Evolutionary conservation across 2,888 invertebrate genomes (phyloP).

Genomic region (Azorinus chamasolen): DNA sequence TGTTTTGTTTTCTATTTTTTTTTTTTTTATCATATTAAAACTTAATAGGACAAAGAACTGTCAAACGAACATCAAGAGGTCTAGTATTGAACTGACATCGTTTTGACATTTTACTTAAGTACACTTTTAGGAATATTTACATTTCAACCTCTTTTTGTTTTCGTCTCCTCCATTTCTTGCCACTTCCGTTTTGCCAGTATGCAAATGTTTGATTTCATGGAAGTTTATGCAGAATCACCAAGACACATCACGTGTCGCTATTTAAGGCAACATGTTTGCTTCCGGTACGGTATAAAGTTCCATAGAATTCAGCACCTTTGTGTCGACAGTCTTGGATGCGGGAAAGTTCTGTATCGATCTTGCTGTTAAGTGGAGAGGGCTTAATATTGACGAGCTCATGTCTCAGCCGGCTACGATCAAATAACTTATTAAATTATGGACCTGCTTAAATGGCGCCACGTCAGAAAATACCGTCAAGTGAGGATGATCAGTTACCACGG

Average conservation of each 20-base stretch:
- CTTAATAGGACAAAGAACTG: slow-evolving; percentile 40
- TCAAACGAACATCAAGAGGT: slow-evolving; percentile 42
- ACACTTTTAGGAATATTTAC: slow-evolving; percentile 42
- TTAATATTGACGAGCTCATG: slow-evolving; percentile 4
- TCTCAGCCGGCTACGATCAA: background rate
- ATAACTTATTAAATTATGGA: slow-evolving; percentile 3
- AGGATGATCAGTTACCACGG: too few species aligned
- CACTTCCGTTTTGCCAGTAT: slow-evolving; percentile 40
- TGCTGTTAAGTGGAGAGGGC: background rate
- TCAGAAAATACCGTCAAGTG: too few species aligned
- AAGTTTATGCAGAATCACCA: slow-evolving; percentile 21
- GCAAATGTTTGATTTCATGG: slow-evolving; percentile 47
- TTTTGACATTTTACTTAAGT: slow-evolving; percentile 25
- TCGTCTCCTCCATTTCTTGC: slow-evolving; percentile 39
- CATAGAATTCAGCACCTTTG: slow-evolving; percentile 41
- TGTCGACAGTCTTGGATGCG: slow-evolving; percentile 14
- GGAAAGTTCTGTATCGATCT: slow-evolving; percentile 26
- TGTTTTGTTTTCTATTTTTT: slow-evolving; percentile 37
- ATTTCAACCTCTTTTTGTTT: slow-evolving; percentile 39
- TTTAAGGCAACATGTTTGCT: slow-evolving; percentile 47
- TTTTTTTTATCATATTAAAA: slow-evolving; percentile 30
- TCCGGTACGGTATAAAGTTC: slow-evolving; percentile 43
- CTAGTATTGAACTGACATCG: slow-evolving; percentile 20
- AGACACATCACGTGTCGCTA: slow-evolving; percentile 43
- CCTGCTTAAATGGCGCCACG: too few species aligned